Evolutionary conservation across 2,113 vertebrate genomes (phyloP).

Genomic region (Notothenia rossii): DNA sequence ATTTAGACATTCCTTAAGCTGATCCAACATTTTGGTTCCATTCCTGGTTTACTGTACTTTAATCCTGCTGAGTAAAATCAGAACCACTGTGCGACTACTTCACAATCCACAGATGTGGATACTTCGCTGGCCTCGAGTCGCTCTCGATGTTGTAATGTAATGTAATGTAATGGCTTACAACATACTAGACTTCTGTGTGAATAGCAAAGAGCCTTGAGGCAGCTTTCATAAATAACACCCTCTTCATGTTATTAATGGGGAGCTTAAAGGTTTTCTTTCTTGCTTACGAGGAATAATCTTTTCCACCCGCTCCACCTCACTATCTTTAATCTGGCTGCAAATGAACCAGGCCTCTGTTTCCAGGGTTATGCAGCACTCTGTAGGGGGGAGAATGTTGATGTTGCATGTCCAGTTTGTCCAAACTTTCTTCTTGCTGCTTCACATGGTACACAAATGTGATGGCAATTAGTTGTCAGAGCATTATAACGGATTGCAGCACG

Average conservation of each 20-base stretch:
- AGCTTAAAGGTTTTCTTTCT: conserved; percentile 40
- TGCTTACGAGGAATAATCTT: conserved; percentile 69
- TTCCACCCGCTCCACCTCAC: conserved; percentile 61
- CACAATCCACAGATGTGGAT: not conserved
- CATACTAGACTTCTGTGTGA: conserved; percentile 31
- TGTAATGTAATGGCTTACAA: conserved; percentile 28
- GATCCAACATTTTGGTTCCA: conserved; percentile 46
- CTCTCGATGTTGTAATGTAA: conserved; percentile 19
- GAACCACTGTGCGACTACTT: conserved; percentile 12
- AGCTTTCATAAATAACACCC: conserved; percentile 59
- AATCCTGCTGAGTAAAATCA: conserved; percentile 39
- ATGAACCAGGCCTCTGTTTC: conserved; percentile 68
- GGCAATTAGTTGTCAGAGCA: not conserved
- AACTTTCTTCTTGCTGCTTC: too few relatives aligned
- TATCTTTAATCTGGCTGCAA: conserved; percentile 62
- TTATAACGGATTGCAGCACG: not conserved
- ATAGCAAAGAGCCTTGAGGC: conserved; percentile 6
- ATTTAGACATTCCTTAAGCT: conserved; percentile 54
- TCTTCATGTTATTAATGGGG: conserved; percentile 62
- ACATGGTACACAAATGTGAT: not conserved
- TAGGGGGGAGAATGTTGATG: not conserved
- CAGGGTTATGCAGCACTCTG: conserved; percentile 22
- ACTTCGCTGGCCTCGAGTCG: not conserved
- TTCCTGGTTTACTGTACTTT: conserved; percentile 31
- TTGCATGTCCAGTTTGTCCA: not conserved